Base-by-base conservation (phyloP, 2,113 vertebrate species). In the Ondatra zibethicus region DNA sequence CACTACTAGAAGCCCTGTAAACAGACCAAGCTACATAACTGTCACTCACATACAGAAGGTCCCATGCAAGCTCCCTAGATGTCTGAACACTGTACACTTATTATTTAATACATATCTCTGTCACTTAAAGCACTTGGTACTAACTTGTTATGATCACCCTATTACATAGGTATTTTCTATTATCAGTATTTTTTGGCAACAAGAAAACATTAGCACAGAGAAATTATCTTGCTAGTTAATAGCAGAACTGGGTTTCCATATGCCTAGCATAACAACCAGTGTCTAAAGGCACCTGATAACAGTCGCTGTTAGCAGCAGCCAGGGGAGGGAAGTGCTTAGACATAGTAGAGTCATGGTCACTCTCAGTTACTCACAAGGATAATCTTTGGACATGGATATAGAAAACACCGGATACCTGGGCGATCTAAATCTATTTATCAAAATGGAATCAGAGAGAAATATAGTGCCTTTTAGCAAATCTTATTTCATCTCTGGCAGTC, bases 91-190 rank as follows among this genome's bases (percentile, higher is more conserved):
- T 73, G 14, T 14, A 42, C 6, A 50, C 65, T 19, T 14, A 61
- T n/a, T 96, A 27, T 45, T 91, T 78, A 50, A 27, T 39, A 13
- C 23, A 1, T 42, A 25, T 23, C 10, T 91, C 4, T 75, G 75
- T 90, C 95, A 39, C 76, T 85, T 42, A 81, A 93, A 92, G 47
- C n/a, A 76, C 27, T 94, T 85, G 39, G 23, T 72, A 55, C 25
- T 7, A 66, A 36, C 47, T 76, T 63, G 93, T 95, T 90, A 86
- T 52, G 52, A 68, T 33, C 29, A 39, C 39, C 39, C 36, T 89
- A 76, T 76, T 45, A 63, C 39, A 45, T 7, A 14, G 39, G 29
- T 5, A 45, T 36, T 78, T 61, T 68, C 81, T 89, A 65, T 55
- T 88, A 75, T 36, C 50, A 84, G 52, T 14, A 63, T 47, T 93